These are phyloP conservation scores for Astreopora myriophthalma DNA, from an alignment of 64 coral and sea anemone species.

Conservation along the genomic window DNA sequence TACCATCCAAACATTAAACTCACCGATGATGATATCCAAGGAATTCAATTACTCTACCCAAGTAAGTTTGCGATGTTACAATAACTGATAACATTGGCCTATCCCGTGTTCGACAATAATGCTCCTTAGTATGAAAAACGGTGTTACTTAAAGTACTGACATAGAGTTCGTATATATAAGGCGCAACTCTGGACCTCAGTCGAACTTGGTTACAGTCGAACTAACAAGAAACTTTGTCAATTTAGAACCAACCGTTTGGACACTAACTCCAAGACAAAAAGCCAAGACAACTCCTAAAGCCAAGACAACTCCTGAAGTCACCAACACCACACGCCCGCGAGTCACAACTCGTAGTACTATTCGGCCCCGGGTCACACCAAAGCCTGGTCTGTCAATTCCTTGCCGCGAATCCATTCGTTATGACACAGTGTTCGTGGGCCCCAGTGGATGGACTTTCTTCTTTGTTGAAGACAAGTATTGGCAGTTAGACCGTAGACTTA, in stretches of 20 bases:
- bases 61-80: no score
- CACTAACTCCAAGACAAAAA: no score
- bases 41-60: constrained; percentile 65
- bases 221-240: background rate
- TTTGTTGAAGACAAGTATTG: constrained; percentile 60
- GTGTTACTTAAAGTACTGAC: no score
- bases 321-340: background rate
- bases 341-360: background rate
- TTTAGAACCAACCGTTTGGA: background rate
- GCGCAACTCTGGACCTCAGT: no score
- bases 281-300: background rate
- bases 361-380: background rate
- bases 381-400: background rate
- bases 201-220: background rate
- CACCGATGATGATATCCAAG: constrained; percentile 63
- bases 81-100: no score
- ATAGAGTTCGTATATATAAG: no score
- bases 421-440: constrained; percentile 19
- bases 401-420: constrained; percentile 2
- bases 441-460: constrained; percentile 38
- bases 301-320: background rate
- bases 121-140: no score
- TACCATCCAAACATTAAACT: constrained; percentile 58
- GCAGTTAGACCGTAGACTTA: background rate
- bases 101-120: no score